Percentiles rank a stretch among this genome's conserved stretches.
Evolutionary conservation across 2,888 invertebrate species (phyloP).

Genomic region (Drosophila testacea): DNA sequence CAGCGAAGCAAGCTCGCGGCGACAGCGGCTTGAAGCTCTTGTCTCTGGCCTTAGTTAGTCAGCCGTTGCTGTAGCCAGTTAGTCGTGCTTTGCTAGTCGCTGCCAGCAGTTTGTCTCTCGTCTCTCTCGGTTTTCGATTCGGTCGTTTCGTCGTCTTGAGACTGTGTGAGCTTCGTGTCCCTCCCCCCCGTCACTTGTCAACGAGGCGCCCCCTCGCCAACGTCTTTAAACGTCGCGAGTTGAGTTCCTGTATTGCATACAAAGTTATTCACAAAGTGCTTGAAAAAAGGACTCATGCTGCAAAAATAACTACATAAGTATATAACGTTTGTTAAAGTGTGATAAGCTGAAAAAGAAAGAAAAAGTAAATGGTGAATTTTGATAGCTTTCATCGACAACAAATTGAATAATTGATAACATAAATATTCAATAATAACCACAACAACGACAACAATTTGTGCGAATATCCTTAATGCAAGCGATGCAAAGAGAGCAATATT

Average conservation of each 20-base stretch:
- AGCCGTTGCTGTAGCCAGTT: slow-evolving; percentile 73
- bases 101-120: slow-evolving; percentile 64
- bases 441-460: slow-evolving; percentile 10
- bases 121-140: slow-evolving; percentile 28
- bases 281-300: slow-evolving; percentile 42
- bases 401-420: slow-evolving; percentile 38
- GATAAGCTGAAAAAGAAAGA: slow-evolving; percentile 40
- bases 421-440: neutral
- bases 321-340: slow-evolving; percentile 24
- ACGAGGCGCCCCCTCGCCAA: neutral
- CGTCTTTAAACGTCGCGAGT: slow-evolving; percentile 13
- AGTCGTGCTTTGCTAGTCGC: slow-evolving; percentile 78
- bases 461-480: slow-evolving; percentile 9
- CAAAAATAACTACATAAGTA: slow-evolving; percentile 1
- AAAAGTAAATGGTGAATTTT: slow-evolving; percentile 41
- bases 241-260: slow-evolving; percentile 18
- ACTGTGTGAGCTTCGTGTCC: slow-evolving; percentile 4
- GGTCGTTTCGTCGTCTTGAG: slow-evolving; percentile 4
- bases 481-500: neutral
- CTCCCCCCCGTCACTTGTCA: neutral
- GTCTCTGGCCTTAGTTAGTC: slow-evolving; percentile 68
- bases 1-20: slow-evolving; percentile 31
- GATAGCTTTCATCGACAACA: slow-evolving; percentile 37
- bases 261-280: slow-evolving; percentile 29
- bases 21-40: slow-evolving; percentile 38